Evolutionary conservation across 2,888 invertebrate species (phyloP).

Genomic region (Neelides folsomi): DNA sequence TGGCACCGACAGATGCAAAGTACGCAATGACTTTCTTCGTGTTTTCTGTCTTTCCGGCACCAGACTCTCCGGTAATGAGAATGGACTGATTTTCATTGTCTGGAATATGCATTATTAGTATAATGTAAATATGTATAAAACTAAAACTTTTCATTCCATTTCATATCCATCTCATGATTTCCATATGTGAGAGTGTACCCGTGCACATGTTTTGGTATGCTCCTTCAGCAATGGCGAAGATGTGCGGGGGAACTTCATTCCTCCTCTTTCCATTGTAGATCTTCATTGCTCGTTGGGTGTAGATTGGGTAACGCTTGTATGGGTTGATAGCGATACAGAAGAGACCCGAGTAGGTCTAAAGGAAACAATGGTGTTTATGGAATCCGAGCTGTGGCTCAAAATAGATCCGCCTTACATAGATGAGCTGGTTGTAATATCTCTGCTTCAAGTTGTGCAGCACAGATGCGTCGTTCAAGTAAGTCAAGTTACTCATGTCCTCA

Average conservation of each 20-base stretch:
- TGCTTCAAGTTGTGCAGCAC: constrained; percentile 96
- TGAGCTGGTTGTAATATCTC: constrained; percentile 90
- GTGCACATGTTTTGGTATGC: constrained; percentile 92
- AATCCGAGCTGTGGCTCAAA: constrained; percentile 34
- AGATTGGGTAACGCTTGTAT: constrained; percentile 98
- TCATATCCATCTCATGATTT: no score
- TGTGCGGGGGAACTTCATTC: constrained; percentile 98
- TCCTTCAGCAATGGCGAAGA: constrained; percentile 99
- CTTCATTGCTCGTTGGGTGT: constrained; percentile 88
- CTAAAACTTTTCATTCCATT: no score
- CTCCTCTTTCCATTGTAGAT: constrained; percentile 98
- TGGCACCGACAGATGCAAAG: constrained; percentile 94
- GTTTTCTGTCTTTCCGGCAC: constrained; percentile 99
- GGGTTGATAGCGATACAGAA: constrained; percentile 99
- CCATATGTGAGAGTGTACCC: no score
- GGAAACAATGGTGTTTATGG: not conserved
- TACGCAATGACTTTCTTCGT: constrained; percentile 99
- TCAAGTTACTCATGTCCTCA: constrained; percentile 98
- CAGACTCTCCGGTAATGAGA: constrained; percentile 99
- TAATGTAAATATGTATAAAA: no score
- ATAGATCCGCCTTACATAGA: constrained; percentile 65
- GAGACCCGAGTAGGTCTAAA: constrained; percentile 96
- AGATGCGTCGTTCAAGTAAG: constrained; percentile 97
- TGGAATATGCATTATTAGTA: no score
- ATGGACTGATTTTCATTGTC: constrained; percentile 94